These are phyloP conservation scores for Eurytoma adleriae DNA, from an alignment of 2,888 invertebrate species.

Conservation along the genomic window DNA sequence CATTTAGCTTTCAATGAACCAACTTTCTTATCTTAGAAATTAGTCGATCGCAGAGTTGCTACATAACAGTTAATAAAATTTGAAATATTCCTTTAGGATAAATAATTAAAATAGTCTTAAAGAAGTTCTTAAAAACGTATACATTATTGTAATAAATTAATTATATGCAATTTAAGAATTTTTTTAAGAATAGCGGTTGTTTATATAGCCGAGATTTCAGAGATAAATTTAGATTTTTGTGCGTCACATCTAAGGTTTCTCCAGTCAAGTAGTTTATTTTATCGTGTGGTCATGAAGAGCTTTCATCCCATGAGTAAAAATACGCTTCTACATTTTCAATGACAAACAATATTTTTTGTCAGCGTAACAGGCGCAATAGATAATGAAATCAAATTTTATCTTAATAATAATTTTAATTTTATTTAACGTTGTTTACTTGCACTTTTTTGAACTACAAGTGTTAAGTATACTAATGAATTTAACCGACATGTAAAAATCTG, in stretches of 20 bases:
- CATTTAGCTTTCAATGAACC: not conserved
- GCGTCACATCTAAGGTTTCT: slow-evolving; percentile 15
- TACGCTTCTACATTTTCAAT: not conserved
- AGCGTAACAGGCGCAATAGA: not conserved
- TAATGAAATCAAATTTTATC: too few species aligned
- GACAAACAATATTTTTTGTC: not conserved
- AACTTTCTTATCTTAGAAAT: not conserved
- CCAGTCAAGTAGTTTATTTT: not conserved
- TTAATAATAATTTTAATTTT: too few species aligned
- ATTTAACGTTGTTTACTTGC: too few species aligned
- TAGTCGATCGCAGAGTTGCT: too few species aligned
- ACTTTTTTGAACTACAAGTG: too few species aligned
- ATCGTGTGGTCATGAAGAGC: not conserved
- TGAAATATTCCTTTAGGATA: not conserved
- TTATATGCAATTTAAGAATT: slow-evolving; percentile 2
- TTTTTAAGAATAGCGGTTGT: not conserved
- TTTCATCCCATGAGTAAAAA: too few species aligned
- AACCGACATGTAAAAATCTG: too few species aligned
- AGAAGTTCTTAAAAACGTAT: too few species aligned
- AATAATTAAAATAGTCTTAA: not conserved
- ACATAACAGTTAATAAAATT: too few species aligned
- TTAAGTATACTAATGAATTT: too few species aligned
- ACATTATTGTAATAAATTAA: not conserved
- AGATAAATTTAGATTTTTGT: slow-evolving; percentile 33
- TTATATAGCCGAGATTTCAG: slow-evolving; percentile 6